Evolutionary conservation across 2,797 vertebrate genomes (phyloP).

Genomic region (Oryzias dopingdopingensis): DNA sequence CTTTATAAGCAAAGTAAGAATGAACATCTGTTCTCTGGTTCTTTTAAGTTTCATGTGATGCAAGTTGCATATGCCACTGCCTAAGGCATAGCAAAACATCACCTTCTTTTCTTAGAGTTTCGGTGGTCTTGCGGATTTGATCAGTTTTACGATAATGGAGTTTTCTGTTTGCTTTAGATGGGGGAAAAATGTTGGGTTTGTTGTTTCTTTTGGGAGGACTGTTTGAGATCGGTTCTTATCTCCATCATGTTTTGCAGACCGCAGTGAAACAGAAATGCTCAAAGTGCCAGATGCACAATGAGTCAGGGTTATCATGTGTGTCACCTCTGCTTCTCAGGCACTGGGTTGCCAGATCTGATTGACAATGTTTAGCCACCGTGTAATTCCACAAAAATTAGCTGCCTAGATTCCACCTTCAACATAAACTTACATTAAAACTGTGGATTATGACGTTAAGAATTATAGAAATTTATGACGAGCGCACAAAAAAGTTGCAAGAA

Average conservation of each 20-base stretch:
- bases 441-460: too few relatives aligned
- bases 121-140: slow-evolving; percentile 50
- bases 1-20: slow-evolving; percentile 6
- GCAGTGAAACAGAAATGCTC: slow-evolving; percentile 42
- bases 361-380: not conserved
- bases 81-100: slow-evolving; percentile 30
- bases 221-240: slow-evolving; percentile 63
- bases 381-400: slow-evolving; percentile 7
- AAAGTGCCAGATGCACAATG: slow-evolving; percentile 48
- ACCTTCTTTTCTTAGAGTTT: slow-evolving; percentile 50
- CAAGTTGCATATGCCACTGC: slow-evolving; percentile 25
- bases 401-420: too few relatives aligned
- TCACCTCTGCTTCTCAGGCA: slow-evolving; percentile 30
- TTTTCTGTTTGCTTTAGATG: slow-evolving; percentile 57
- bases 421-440: too few relatives aligned
- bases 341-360: slow-evolving; percentile 1
- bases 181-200: slow-evolving; percentile 43
- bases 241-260: slow-evolving; percentile 44
- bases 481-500: too few relatives aligned
- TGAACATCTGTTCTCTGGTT: slow-evolving; percentile 1
- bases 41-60: slow-evolving; percentile 41
- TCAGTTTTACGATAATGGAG: slow-evolving; percentile 50
- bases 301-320: slow-evolving; percentile 55
- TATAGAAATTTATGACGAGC: too few relatives aligned
- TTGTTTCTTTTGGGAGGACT: slow-evolving; percentile 50